Conservation (phyloP, 2,113 vertebrate species). For the Platysteira castanea region DNA sequence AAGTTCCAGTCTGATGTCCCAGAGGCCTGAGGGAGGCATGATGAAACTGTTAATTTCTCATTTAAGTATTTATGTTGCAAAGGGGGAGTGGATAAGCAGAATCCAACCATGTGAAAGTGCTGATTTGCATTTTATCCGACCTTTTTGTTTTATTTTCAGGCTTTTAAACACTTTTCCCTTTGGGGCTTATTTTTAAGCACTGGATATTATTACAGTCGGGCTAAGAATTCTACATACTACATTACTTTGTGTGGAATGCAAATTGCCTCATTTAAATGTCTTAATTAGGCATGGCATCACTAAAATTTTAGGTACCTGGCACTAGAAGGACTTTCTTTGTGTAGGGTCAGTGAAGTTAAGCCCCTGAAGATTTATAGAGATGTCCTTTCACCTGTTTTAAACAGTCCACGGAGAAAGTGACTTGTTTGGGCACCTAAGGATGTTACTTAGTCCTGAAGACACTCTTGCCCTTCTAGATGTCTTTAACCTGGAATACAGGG, state of each 20-base stretch:
- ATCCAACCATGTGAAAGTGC: not conserved
- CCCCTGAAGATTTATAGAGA: not conserved
- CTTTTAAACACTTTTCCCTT: not conserved
- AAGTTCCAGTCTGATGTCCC: not conserved
- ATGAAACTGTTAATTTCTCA: not conserved
- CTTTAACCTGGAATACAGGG: not conserved
- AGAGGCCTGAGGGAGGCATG: not conserved
- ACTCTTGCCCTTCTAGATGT: not conserved
- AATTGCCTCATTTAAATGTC: not conserved
- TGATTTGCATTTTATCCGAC: not conserved
- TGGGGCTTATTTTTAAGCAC: not conserved
- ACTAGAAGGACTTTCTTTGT: not conserved
- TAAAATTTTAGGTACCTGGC: not conserved
- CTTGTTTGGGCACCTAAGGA: not conserved
- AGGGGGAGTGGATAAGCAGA: not conserved
- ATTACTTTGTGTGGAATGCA: not conserved
- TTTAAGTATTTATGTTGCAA: not conserved
- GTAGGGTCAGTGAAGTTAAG: not conserved
- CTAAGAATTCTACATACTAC: not conserved
- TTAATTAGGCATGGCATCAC: not conserved
- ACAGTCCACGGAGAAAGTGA: rapidly evolving
- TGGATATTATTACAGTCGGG: not conserved
- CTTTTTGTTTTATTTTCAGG: not conserved
- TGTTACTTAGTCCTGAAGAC: not conserved
- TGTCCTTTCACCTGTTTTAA: not conserved